Evolutionary conservation across 2,797 vertebrate species (phyloP).

Genomic region (Eulemur albifrons): DNA sequence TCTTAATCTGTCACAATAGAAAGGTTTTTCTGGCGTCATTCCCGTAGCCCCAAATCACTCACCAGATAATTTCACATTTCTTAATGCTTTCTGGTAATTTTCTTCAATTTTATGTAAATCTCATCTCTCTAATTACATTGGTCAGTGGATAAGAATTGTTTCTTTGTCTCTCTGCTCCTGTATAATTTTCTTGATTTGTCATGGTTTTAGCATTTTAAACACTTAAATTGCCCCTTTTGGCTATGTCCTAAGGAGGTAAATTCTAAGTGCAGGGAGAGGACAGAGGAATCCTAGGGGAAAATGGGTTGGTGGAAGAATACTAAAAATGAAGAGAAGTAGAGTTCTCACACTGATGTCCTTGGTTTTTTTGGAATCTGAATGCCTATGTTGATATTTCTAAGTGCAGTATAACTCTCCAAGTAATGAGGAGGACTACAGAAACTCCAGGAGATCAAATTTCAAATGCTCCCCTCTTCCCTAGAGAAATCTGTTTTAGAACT

Average conservation of each 20-base stretch:
- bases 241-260: not conserved
- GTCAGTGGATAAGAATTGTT: not conserved
- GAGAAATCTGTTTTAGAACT: conserved; percentile 32
- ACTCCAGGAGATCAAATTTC: not conserved
- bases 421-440: not conserved
- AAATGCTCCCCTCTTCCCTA: not conserved
- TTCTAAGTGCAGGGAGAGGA: not conserved
- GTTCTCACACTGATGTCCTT: not conserved
- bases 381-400: not conserved
- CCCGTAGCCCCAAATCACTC: not conserved
- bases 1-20: not conserved
- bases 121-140: not conserved
- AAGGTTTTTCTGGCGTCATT: not conserved
- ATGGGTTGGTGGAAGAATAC: not conserved
- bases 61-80: not conserved
- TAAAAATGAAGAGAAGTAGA: not conserved
- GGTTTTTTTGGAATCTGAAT: not conserved
- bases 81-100: conserved; percentile 26
- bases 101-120: not conserved
- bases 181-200: conserved; percentile 16
- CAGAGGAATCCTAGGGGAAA: not conserved
- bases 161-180: conserved; percentile 6
- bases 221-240: not conserved
- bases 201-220: not conserved
- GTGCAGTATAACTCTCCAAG: not conserved